phyloP scores from a whole-genome alignment of 1,140 invertebrate genomes.

The Aphelinus atriplicis region DNA sequence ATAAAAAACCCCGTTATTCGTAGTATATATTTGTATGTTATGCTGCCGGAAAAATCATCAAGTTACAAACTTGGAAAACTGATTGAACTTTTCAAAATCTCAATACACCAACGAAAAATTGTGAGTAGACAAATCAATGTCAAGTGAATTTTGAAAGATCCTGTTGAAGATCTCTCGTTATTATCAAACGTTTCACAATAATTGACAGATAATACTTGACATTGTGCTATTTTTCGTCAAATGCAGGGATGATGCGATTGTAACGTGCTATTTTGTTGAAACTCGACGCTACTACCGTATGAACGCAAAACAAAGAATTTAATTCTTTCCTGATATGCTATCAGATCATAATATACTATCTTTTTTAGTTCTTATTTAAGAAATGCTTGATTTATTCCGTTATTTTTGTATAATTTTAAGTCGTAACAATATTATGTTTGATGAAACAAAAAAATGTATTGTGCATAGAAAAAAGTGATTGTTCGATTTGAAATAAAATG shows the following conservation, averaged over 20 bases:
- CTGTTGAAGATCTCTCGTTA: too few species aligned
- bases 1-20: conserved; percentile 23
- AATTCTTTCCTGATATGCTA: conserved; percentile 2
- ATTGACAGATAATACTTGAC: too few species aligned
- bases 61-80: neutral
- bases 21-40: conserved; percentile 12
- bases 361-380: conserved; percentile 19
- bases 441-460: conserved; percentile 34
- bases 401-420: conserved; percentile 42
- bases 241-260: conserved; percentile 22
- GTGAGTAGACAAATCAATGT: too few species aligned
- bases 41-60: conserved; percentile 3
- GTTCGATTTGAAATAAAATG: conserved; percentile 39
- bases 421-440: conserved; percentile 37
- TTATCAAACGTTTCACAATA: too few species aligned
- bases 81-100: too few species aligned
- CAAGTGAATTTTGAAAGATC: too few species aligned
- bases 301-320: conserved; percentile 4
- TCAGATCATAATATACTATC: conserved; percentile 18
- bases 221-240: neutral
- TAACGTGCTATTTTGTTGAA: conserved; percentile 32
- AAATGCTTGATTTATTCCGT: conserved; percentile 36
- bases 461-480: conserved; percentile 37
- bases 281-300: conserved; percentile 10
- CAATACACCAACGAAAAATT: too few species aligned